phyloP scores from a whole-genome alignment of 64 coral and sea anemone genomes.

The Pachyseris speciosa region DNA sequence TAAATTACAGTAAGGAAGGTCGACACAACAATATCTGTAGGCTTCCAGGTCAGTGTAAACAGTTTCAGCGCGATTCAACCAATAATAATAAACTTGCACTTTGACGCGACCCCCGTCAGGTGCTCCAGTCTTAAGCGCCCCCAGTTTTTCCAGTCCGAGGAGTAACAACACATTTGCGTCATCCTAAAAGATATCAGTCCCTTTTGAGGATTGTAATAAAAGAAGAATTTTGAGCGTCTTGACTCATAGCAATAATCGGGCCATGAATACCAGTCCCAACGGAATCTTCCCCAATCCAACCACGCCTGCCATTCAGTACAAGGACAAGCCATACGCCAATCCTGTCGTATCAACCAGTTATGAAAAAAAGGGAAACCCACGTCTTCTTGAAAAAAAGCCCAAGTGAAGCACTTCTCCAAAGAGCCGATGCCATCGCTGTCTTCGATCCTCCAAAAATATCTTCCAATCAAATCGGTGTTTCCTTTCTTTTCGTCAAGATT shows the following conservation, averaged over 20 bases:
- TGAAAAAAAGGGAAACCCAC: neutral
- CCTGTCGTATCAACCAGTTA: neutral
- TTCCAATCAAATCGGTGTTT: slow-evolving; percentile 29
- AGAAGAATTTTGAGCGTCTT: neutral
- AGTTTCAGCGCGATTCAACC: neutral
- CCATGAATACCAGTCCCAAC: slow-evolving; percentile 27
- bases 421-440: neutral
- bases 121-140: neutral
- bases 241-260: neutral
- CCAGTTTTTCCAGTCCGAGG: neutral
- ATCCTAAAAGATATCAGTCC: neutral
- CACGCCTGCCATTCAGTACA: slow-evolving; percentile 34
- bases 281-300: slow-evolving; percentile 23
- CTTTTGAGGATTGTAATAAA: neutral
- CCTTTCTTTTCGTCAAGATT: neutral
- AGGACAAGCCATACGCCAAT: neutral
- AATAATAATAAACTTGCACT: neutral
- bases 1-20: slow-evolving; percentile 14
- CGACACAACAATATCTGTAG: slow-evolving; percentile 42
- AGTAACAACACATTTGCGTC: slow-evolving; percentile 17
- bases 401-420: slow-evolving; percentile 7
- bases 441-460: slow-evolving; percentile 49
- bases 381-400: slow-evolving; percentile 6
- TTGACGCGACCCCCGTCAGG: slow-evolving; percentile 9
- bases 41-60: slow-evolving; percentile 13